Percentiles rank a stretch among this genome's conserved stretches.
phyloP scores from a whole-genome alignment of 2,888 invertebrate genomes.

The Polyploca ridens region DNA sequence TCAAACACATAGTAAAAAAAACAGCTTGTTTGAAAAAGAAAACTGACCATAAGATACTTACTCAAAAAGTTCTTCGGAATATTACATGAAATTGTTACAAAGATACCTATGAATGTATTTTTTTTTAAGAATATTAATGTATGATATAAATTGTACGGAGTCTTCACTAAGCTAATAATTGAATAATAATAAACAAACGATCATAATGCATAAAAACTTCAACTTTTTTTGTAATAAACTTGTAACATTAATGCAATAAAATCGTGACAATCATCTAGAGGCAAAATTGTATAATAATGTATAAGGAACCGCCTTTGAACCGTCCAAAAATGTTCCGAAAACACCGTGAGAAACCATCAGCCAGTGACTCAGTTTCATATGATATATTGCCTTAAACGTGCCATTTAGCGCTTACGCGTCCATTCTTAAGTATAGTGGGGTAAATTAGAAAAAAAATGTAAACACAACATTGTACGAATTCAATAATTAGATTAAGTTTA shows the following conservation, averaged over 20 bases:
- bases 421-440: conserved; percentile 81
- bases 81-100: too few species aligned
- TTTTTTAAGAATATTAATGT: too few species aligned
- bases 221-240: neutral
- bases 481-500: conserved; percentile 84
- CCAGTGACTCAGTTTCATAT: conserved; percentile 76
- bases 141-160: too few species aligned
- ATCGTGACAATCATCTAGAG: conserved; percentile 76
- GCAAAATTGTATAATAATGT: conserved; percentile 66
- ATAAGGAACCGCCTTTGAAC: conserved; percentile 53
- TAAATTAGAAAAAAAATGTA: conserved; percentile 83
- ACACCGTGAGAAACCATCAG: conserved; percentile 75
- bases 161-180: too few species aligned
- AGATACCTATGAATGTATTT: too few species aligned
- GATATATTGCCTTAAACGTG: conserved; percentile 83
- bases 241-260: conserved; percentile 50
- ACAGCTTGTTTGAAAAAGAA: too few species aligned
- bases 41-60: too few species aligned
- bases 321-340: conserved; percentile 50
- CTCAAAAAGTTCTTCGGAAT: too few species aligned
- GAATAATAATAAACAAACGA: too few species aligned
- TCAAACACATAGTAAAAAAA: too few species aligned
- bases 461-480: conserved; percentile 84
- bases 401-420: conserved; percentile 83
- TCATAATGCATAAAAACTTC: too few species aligned